Percentiles rank a stretch among this genome's conserved stretches.
Evolutionary conservation across 2,888 invertebrate species (phyloP).

Genomic region (Drosophila merina): DNA sequence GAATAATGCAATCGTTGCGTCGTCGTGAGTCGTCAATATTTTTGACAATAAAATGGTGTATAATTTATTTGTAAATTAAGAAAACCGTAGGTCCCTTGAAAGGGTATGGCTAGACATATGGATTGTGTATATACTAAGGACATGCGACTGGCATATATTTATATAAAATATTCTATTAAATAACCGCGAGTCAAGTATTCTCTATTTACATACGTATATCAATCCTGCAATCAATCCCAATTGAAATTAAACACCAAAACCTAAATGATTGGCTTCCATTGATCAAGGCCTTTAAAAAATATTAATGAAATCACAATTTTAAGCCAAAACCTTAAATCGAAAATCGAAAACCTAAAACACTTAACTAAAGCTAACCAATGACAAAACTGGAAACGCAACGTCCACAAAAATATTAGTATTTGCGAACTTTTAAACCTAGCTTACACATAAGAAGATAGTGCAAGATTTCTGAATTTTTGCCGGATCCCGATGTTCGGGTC

Average conservation of each 20-base stretch:
- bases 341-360: constrained; percentile 15
- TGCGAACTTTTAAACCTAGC: constrained; percentile 52
- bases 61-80: constrained; percentile 48
- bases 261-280: constrained; percentile 46
- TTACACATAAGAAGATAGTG: constrained; percentile 34
- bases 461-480: constrained; percentile 20
- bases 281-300: constrained; percentile 38
- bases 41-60: constrained; percentile 69
- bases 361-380: constrained; percentile 37
- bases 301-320: constrained; percentile 4
- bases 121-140: constrained; percentile 57
- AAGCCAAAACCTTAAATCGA: constrained; percentile 5
- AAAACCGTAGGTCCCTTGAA: constrained; percentile 8
- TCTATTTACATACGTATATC: constrained; percentile 16
- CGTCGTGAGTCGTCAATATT: constrained; percentile 69
- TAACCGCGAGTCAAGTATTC: constrained; percentile 40
- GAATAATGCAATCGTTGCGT: constrained; percentile 58
- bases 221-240: constrained; percentile 19
- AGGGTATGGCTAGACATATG: constrained; percentile 33
- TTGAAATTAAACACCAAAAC: constrained; percentile 39
- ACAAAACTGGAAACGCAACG: constrained; percentile 65
- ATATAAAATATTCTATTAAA: constrained; percentile 35
- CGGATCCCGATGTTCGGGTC: constrained; percentile 10
- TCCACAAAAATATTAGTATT: constrained; percentile 52
- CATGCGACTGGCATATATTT: constrained; percentile 47